Evolutionary conservation across 2,113 vertebrate genomes (phyloP).

Genomic region (Callospermophilus lateralis): DNA sequence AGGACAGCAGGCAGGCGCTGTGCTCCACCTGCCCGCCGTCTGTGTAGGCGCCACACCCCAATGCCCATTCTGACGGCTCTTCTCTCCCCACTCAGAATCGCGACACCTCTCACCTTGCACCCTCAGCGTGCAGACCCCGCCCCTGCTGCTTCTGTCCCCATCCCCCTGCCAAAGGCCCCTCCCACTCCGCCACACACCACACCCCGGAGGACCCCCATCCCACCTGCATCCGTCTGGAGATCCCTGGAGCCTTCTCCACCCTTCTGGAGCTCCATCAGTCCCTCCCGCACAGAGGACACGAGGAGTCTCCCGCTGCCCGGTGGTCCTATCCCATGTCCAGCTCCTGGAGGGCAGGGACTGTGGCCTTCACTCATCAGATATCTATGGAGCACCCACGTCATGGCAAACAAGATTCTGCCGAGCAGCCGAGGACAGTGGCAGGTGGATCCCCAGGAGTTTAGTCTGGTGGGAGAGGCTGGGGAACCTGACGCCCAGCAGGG

Average conservation of each 20-base stretch:
- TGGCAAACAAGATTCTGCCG: background rate
- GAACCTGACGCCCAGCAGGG: background rate
- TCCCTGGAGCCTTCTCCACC: background rate
- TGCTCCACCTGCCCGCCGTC: no score
- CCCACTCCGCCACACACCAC: accelerated
- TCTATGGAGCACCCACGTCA: no score
- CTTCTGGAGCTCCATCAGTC: background rate
- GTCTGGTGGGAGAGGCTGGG: background rate
- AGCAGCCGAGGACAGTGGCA: background rate
- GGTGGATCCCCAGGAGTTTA: background rate
- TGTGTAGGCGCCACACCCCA: background rate
- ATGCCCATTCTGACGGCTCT: background rate
- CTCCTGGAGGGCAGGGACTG: background rate
- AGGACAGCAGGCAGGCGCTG: no score
- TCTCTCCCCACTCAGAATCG: background rate
- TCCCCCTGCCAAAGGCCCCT: background rate
- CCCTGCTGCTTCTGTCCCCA: background rate
- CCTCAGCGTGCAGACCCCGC: no score
- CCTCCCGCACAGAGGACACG: background rate
- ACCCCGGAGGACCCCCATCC: background rate
- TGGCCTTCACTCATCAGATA: background rate
- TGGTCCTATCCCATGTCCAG: background rate
- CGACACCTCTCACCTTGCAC: no score
- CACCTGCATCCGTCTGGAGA: background rate
- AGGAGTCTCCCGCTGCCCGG: background rate